Percentiles rank a stretch among this genome's conserved stretches.
Conservation (phyloP, 2,797 vertebrate species). For the Sebastes steindachneri region DNA sequence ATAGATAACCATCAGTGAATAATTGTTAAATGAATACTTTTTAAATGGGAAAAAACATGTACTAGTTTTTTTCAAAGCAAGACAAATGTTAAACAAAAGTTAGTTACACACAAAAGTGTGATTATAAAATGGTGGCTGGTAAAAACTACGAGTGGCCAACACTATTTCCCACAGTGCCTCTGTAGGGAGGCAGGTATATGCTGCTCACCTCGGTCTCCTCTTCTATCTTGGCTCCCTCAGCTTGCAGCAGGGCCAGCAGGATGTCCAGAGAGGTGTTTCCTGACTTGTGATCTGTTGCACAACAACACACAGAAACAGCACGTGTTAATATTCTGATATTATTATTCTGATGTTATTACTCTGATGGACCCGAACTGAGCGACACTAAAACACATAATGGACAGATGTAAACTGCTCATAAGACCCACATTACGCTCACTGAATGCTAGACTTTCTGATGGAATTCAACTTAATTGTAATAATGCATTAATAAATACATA, state of each 20-base stretch:
- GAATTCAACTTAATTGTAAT: background rate
- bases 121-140: no score
- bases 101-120: no score
- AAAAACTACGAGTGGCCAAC: no score
- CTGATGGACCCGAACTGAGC: background rate
- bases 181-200: no score
- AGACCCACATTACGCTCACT: background rate
- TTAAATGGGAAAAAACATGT: no score
- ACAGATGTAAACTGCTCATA: background rate
- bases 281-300: constrained; percentile 88
- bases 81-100: no score
- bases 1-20: no score
- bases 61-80: no score
- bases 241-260: constrained; percentile 92
- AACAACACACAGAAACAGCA: constrained; percentile 8
- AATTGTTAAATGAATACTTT: no score
- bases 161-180: no score
- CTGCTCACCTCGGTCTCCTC: constrained; percentile 95
- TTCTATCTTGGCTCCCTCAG: constrained; percentile 97
- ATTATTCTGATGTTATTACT: background rate
- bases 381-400: background rate
- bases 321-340: background rate
- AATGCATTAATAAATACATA: no score
- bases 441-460: background rate
- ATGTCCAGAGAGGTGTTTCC: constrained; percentile 92